Base-by-base conservation (phyloP, 2,113 vertebrate genomes). In the Antigone vipio region DNA sequence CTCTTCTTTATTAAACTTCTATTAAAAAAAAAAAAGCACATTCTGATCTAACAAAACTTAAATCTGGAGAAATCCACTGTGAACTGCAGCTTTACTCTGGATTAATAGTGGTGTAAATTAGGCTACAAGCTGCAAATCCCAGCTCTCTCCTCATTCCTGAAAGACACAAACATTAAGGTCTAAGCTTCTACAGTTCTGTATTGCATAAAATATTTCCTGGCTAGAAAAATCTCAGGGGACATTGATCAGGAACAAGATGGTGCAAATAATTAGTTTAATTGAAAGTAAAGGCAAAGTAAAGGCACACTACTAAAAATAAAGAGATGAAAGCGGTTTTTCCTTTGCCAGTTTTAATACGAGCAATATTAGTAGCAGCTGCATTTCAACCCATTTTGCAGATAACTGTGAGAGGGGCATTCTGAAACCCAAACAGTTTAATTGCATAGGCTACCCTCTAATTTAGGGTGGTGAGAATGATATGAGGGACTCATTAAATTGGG, bases 371-470 rank as follows among this genome's bases (percentile, higher is more conserved):
- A 94, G 89, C 95, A 94, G 94, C 95, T 94, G 75, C 63, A 64
- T 85, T 88, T 88, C 73, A 50, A 60, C n/a, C 75, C 71, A 4
- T n/a, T 91, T 78, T 53, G 72, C 74, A 71, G 91, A 93, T 92
- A 97, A 96, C 88, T 15, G 15, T 20, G 63, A 86, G 74, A 93
- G 85, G 85, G 67, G n/a, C 85, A 52, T 74, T 96, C 95, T 95
- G 96, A 92, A 94, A 97, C 55, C 67, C 71, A 88, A 94, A 87
- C 27, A 68, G 92, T 85, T 82, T 97, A 94, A 98, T 97, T 97
- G 96, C 93, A 94, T 34, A 58, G 86, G 85, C 75, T 95, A 92
- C 95, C 96, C 96, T 98, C 87, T 98, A 97, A 98, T 98, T 98
- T 98, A 96, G 95, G 89, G 80, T 93, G 89, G 92, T 94, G 95